These are phyloP conservation scores for Todus mexicanus DNA, from an alignment of 2,797 vertebrate genomes.

Conservation along the genomic window DNA sequence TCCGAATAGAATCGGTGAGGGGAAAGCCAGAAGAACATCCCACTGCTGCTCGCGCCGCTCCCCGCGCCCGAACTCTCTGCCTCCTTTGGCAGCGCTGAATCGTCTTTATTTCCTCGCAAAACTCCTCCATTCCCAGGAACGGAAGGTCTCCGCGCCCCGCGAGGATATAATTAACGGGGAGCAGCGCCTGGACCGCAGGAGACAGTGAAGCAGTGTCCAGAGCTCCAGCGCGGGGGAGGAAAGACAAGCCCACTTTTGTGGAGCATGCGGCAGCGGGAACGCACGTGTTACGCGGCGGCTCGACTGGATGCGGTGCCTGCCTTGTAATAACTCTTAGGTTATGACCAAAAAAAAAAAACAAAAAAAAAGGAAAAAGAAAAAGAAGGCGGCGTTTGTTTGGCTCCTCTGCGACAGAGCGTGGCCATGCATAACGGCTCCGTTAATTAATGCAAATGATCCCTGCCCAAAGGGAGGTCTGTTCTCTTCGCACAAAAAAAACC, in stretches of 20 bases:
- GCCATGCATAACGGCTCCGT: slow-evolving; percentile 42
- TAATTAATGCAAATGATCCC: slow-evolving; percentile 67
- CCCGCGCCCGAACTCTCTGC: neutral
- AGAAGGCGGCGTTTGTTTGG: slow-evolving; percentile 36
- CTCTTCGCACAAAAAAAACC: slow-evolving; percentile 6
- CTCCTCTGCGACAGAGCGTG: slow-evolving; percentile 23
- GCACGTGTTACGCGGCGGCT: slow-evolving; percentile 4
- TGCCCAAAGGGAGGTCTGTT: slow-evolving; percentile 63
- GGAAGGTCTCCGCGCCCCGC: neutral
- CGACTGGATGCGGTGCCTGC: neutral
- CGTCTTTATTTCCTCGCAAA: neutral
- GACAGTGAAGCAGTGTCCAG: slow-evolving; percentile 1
- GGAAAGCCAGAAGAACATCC: neutral
- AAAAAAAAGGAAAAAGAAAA: neutral
- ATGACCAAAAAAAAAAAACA: neutral
- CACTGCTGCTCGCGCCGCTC: neutral
- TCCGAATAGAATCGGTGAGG: neutral
- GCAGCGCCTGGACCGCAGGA: neutral
- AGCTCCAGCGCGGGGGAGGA: neutral
- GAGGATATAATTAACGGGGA: neutral
- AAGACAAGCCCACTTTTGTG: slow-evolving; percentile 12
- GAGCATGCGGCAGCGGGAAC: neutral
- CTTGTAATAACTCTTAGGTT: slow-evolving; percentile 16
- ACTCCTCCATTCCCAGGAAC: neutral
- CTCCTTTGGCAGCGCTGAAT: neutral